A percentile compares a stretch with the other conserved stretches of the same genome.
Conservation (phyloP, 2,888 invertebrate species). For the Biston stratarius region DNA sequence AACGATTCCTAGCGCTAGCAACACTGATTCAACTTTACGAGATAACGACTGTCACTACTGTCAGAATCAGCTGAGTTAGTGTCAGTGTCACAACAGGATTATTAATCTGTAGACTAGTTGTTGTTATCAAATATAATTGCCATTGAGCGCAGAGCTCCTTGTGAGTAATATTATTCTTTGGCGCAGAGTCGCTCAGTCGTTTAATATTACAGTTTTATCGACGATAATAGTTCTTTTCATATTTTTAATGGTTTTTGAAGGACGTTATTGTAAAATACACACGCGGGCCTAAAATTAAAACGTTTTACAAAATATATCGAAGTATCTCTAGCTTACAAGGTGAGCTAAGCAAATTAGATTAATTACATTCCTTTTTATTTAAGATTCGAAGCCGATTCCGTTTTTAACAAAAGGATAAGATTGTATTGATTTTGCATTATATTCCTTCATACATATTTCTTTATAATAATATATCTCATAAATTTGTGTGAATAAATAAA, state of each 20-base stretch:
- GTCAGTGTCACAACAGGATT: not conserved
- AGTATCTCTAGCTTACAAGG: not conserved
- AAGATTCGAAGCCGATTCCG: not conserved
- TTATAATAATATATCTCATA: not conserved
- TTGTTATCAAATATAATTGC: not conserved
- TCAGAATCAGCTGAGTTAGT: not conserved
- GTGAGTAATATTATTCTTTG: no score
- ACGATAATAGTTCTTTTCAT: constrained; percentile 6
- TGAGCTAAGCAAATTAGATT: constrained; percentile 5
- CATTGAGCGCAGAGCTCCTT: constrained; percentile 1
- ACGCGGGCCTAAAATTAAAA: not conserved
- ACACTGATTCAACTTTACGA: no score
- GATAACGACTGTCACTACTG: not conserved
- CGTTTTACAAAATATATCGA: not conserved
- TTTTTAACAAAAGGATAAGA: not conserved
- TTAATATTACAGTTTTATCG: constrained; percentile 9
- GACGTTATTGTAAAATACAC: not conserved
- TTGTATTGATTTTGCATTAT: constrained; percentile 4
- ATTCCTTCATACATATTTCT: not conserved
- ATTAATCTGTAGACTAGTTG: not conserved
- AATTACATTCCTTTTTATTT: constrained; percentile 5
- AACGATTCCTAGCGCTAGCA: not conserved
- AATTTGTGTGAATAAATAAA: not conserved
- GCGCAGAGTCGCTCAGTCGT: constrained; percentile 5
- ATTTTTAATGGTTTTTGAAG: constrained; percentile 9